phyloP scores from a whole-genome alignment of 92 coral and sea anemone genomes.

The Parazoanthus darwini region DNA sequence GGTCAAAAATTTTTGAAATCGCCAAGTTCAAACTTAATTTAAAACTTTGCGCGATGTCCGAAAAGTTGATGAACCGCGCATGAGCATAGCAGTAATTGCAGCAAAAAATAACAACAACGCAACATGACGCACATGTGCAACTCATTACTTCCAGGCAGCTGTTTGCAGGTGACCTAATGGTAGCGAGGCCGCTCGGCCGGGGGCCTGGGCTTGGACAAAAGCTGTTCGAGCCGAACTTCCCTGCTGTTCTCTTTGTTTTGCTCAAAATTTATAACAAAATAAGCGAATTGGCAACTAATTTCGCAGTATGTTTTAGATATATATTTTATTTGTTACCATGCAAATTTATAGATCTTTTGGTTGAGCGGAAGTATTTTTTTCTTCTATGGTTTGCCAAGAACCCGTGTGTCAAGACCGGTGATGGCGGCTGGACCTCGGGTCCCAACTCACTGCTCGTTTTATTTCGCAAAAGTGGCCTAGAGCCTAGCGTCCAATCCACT shows the following conservation, averaged over 20 bases:
- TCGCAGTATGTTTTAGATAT: neutral
- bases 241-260: neutral
- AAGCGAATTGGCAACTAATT: neutral
- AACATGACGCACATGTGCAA: too few relatives aligned
- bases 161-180: neutral
- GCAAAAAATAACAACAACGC: too few relatives aligned
- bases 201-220: neutral
- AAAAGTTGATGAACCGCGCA: too few relatives aligned
- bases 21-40: too few relatives aligned
- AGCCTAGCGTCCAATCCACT: conserved; percentile 12
- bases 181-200: too few relatives aligned
- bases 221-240: neutral
- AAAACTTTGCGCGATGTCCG: too few relatives aligned
- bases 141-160: too few relatives aligned
- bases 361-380: neutral
- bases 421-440: too few relatives aligned
- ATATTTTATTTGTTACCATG: neutral
- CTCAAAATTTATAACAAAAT: neutral
- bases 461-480: conserved; percentile 7
- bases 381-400: neutral
- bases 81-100: too few relatives aligned
- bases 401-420: too few relatives aligned
- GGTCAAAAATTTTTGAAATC: too few relatives aligned
- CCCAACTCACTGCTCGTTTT: neutral
- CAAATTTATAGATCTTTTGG: neutral